phyloP scores from a whole-genome alignment of 2,888 invertebrate genomes.

The Agonopterix alstromeriana region DNA sequence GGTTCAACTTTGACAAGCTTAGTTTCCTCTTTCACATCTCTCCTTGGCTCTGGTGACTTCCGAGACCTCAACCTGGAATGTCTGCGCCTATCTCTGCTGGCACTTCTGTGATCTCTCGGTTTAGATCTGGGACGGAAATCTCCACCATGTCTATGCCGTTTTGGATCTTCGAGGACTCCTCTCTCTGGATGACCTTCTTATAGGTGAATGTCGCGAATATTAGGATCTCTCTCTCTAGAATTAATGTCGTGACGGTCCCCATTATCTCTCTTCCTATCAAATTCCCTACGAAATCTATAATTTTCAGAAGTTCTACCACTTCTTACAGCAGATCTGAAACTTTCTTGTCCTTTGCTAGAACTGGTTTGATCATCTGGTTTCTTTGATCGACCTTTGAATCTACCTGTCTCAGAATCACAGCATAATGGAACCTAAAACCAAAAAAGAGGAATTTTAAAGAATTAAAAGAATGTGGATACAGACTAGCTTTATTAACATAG shows the following conservation, averaged over 20 bases:
- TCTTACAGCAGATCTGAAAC: slow-evolving; percentile 27
- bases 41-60: slow-evolving; percentile 21
- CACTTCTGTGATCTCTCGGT: slow-evolving; percentile 36
- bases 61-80: slow-evolving; percentile 25
- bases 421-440: slow-evolving; percentile 64
- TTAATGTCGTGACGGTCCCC: slow-evolving; percentile 38
- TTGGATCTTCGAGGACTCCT: slow-evolving; percentile 33
- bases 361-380: slow-evolving; percentile 38
- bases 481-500: slow-evolving; percentile 44
- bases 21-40: slow-evolving; percentile 44
- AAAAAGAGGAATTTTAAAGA: slow-evolving; percentile 38
- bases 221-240: slow-evolving; percentile 41
- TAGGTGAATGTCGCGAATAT: slow-evolving; percentile 20
- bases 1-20: slow-evolving; percentile 41
- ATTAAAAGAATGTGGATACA: slow-evolving; percentile 35
- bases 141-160: slow-evolving; percentile 30
- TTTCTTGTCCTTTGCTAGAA: slow-evolving; percentile 31
- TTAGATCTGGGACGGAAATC: slow-evolving; percentile 34
- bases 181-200: slow-evolving; percentile 23
- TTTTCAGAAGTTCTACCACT: slow-evolving; percentile 45
- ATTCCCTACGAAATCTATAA: slow-evolving; percentile 46
- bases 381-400: slow-evolving; percentile 71
- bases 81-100: slow-evolving; percentile 41
- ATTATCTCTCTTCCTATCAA: slow-evolving; percentile 48
- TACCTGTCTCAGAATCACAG: slow-evolving; percentile 78